phyloP scores from a whole-genome alignment of 2,888 invertebrate species.

The Lepetodrilus schrolli region DNA sequence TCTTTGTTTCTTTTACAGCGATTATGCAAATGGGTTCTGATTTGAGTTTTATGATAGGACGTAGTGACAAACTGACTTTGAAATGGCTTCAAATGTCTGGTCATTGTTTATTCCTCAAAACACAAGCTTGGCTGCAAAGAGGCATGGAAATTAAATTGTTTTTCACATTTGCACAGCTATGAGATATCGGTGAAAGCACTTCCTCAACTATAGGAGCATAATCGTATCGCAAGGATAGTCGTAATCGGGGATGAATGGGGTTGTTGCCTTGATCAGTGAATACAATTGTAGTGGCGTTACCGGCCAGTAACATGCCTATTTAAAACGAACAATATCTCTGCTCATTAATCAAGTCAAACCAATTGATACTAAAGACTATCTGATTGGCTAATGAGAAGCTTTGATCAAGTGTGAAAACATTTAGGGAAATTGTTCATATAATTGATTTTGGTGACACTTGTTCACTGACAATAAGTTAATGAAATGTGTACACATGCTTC shows the following conservation, averaged over 20 bases:
- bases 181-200: neutral
- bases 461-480: neutral
- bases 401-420: neutral
- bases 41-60: slow-evolving; percentile 10
- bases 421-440: slow-evolving; percentile 12
- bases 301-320: neutral
- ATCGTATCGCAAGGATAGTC: neutral
- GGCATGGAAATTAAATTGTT: slow-evolving; percentile 20
- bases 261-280: too few species aligned
- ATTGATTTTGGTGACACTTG: slow-evolving; percentile 10
- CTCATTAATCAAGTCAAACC: neutral
- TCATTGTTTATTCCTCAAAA: slow-evolving; percentile 13
- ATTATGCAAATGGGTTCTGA: slow-evolving; percentile 7
- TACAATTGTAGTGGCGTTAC: neutral
- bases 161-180: neutral
- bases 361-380: neutral
- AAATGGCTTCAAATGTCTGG: neutral
- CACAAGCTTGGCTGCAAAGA: neutral
- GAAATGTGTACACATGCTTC: too few species aligned
- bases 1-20: neutral
- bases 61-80: neutral
- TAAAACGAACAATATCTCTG: neutral
- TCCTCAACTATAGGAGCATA: neutral
- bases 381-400: slow-evolving; percentile 11
- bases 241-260: slow-evolving; percentile 1